Conservation (phyloP, 2,113 vertebrate genomes). For the Phalacrocorax pelagicus region DNA sequence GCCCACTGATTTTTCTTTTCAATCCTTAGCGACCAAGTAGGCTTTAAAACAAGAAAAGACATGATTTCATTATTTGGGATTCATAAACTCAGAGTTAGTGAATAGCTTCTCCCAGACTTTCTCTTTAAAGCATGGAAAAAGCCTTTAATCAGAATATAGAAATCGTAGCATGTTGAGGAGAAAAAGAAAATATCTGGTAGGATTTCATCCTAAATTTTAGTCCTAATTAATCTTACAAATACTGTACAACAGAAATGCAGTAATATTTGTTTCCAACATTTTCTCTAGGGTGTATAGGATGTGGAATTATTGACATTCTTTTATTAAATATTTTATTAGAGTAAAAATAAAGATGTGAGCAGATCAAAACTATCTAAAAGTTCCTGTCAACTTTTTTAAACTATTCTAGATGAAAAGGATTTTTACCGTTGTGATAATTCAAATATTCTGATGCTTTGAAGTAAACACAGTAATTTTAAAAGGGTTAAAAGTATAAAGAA, state of each 20-base stretch:
- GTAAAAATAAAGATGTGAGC: not conserved
- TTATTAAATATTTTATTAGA: not conserved
- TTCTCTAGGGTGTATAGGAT: not conserved
- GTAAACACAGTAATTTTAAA: not conserved
- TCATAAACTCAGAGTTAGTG: not conserved
- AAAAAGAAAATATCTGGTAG: not conserved
- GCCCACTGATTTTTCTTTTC: conserved; percentile 23
- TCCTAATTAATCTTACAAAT: conserved; percentile 1
- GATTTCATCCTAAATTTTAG: not conserved
- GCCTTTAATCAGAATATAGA: not conserved
- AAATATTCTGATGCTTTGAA: not conserved
- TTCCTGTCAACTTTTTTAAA: not conserved
- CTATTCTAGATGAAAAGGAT: not conserved
- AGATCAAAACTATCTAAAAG: not conserved
- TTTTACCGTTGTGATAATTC: not conserved
- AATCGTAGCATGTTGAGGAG: not conserved
- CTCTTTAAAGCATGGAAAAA: not conserved
- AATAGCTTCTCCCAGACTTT: not conserved
- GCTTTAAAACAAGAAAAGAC: conserved; percentile 46
- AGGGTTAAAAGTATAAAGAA: not conserved
- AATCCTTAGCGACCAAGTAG: not conserved
- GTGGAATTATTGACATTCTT: not conserved
- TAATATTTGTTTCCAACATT: not conserved
- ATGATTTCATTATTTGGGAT: conserved; percentile 42
- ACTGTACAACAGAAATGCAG: not conserved